phyloP scores from a whole-genome alignment of 1,140 invertebrate genomes.

The Drosophila pruinosa region DNA sequence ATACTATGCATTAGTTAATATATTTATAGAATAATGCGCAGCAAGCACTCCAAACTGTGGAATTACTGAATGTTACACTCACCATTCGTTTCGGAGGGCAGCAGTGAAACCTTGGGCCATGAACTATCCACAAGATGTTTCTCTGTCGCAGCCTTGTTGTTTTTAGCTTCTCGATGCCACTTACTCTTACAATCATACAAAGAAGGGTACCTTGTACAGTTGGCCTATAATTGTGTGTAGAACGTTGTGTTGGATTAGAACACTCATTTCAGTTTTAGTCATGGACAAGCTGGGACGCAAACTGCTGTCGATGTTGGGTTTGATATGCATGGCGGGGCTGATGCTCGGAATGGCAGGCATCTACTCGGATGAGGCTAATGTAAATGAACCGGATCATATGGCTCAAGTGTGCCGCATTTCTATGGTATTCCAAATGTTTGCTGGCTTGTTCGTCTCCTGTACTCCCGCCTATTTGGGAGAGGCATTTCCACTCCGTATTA shows the following conservation, averaged over 20 bases:
- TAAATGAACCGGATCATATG: slow-evolving; percentile 28
- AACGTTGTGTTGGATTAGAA: slow-evolving; percentile 44
- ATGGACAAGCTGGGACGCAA: slow-evolving; percentile 67
- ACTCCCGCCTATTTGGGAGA: slow-evolving; percentile 62
- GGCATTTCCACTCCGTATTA: slow-evolving; percentile 62
- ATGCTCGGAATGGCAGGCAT: slow-evolving; percentile 57
- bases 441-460: slow-evolving; percentile 58
- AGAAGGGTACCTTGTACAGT: slow-evolving; percentile 15
- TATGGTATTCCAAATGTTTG: slow-evolving; percentile 59
- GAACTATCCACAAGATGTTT: slow-evolving; percentile 54
- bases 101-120: slow-evolving; percentile 12
- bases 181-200: slow-evolving; percentile 37
- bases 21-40: slow-evolving; percentile 16
- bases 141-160: slow-evolving; percentile 60
- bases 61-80: too few species aligned
- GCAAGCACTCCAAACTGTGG: too few species aligned
- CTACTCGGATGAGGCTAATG: slow-evolving; percentile 26
- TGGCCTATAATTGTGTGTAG: slow-evolving; percentile 57
- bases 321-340: slow-evolving; percentile 55
- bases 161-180: slow-evolving; percentile 61
- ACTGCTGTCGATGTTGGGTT: slow-evolving; percentile 35
- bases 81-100: slow-evolving; percentile 51
- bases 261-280: slow-evolving; percentile 16
- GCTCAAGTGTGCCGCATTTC: slow-evolving; percentile 37
- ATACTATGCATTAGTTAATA: too few species aligned